Conservation (phyloP, 2,797 vertebrate species). For the Myotis myotis region DNA sequence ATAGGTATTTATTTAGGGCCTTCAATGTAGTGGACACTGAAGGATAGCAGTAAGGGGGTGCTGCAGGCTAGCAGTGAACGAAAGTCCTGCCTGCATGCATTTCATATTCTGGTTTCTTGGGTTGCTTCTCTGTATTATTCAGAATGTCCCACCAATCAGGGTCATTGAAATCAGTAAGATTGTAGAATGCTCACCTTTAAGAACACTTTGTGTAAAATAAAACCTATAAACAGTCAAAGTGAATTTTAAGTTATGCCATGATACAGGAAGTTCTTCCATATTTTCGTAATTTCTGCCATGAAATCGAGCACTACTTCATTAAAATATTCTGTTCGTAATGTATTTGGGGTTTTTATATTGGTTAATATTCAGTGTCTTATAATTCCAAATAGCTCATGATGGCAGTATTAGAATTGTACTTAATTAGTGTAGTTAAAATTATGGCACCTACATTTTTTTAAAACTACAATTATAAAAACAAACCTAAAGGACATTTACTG, state of each 20-base stretch:
- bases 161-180: not conserved
- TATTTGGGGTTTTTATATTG: constrained; percentile 24
- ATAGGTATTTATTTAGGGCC: not conserved
- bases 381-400: not conserved
- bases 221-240: not conserved
- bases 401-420: constrained; percentile 6
- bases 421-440: constrained; percentile 33
- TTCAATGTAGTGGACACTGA: not conserved
- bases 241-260: not conserved
- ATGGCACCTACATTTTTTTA: not conserved
- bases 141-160: not conserved
- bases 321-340: constrained; percentile 37
- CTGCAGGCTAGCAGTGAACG: not conserved
- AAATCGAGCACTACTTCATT: not conserved
- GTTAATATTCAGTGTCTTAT: constrained; percentile 26
- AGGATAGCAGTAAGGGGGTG: not conserved
- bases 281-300: constrained; percentile 8
- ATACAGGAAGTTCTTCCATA: not conserved
- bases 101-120: not conserved
- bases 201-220: constrained; percentile 6
- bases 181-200: constrained; percentile 23
- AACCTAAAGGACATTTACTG: constrained; percentile 16
- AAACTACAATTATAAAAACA: constrained; percentile 42
- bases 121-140: not conserved
- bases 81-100: not conserved